Base-by-base conservation (phyloP, 2,888 invertebrate genomes). In the Epistrophe grossulariae region DNA sequence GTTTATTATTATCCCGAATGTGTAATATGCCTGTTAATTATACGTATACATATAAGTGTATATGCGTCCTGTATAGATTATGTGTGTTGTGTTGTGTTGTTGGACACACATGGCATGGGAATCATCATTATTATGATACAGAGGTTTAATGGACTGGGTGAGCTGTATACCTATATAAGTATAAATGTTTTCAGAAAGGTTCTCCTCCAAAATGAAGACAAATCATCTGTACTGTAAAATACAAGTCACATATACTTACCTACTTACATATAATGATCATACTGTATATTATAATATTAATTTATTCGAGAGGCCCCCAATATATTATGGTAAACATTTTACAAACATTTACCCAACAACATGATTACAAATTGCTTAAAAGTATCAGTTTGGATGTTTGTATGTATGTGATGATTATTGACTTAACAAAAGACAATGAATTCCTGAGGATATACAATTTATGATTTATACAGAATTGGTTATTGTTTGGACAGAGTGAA, bases 21-120 rank as follows among this genome's bases (percentile, higher is more conserved):
- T 82, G 85, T 74, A 85, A 82, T 82, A 74, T 74, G 78, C 50
- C 78, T 73, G 68, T 81, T 82, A 82, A 85, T 85, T 85, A 74
- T 85, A 85, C 70, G 40, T 17, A 40, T 38, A 38, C 13, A 35
- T 9, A 31, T 66, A 15, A 13, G 15, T 72, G 40, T 60, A n/a
- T n/a, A n/a, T n/a, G n/a, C n/a, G 68, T 71, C 48, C 38, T 70
- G 64, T 52, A 24, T 24, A 10, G 38, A 52, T 52, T 13, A 70
- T 40, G 55, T 19, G 50, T 50, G 28, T 15, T 24, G 15, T 50
- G 17, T 43, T 48, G 45, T 24, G 24, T 24, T 48, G 31, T 45
- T 48, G 9, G 24, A 55, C 55, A 70, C 52, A 70, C 55, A 31
- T 40, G 55, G 28, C 11, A 40, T 55, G 52, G 52, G 40, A 52